Evolutionary conservation across 2,797 vertebrate species (phyloP).

Genomic region (Lacerta bilineata): DNA sequence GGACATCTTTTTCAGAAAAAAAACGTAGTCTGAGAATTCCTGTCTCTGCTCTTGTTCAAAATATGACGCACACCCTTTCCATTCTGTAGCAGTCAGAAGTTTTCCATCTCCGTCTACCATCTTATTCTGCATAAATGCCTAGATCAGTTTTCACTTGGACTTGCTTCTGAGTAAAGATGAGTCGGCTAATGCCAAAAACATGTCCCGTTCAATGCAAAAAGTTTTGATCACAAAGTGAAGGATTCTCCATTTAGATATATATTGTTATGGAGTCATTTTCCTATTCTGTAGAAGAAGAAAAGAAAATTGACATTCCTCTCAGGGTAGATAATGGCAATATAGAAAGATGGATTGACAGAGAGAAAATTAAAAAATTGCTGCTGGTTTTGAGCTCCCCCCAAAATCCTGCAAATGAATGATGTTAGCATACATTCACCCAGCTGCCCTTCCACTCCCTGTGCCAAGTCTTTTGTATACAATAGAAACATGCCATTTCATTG

Average conservation of each 20-base stretch:
- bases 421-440: conserved; percentile 48
- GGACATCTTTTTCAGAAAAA: neutral
- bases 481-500: conserved; percentile 38
- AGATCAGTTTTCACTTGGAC: neutral
- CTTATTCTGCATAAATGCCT: neutral
- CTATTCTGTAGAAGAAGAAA: neutral
- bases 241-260: neutral
- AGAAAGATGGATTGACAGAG: conserved; percentile 7
- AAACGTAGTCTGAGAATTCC: neutral
- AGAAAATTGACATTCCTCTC: conserved; percentile 16
- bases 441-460: conserved; percentile 52
- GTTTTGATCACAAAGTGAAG: neutral
- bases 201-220: neutral
- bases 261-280: conserved; percentile 5
- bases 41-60: neutral
- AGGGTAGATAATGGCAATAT: neutral
- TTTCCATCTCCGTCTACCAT: neutral
- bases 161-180: neutral
- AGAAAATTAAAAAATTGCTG: conserved; percentile 19
- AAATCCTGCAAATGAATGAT: conserved; percentile 50
- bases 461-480: conserved; percentile 42
- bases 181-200: neutral
- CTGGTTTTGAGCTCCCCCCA: conserved; percentile 17
- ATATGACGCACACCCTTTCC: neutral
- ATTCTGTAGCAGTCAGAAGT: neutral